phyloP scores from a whole-genome alignment of 2,797 vertebrate genomes.

The Sebastes itinus region DNA sequence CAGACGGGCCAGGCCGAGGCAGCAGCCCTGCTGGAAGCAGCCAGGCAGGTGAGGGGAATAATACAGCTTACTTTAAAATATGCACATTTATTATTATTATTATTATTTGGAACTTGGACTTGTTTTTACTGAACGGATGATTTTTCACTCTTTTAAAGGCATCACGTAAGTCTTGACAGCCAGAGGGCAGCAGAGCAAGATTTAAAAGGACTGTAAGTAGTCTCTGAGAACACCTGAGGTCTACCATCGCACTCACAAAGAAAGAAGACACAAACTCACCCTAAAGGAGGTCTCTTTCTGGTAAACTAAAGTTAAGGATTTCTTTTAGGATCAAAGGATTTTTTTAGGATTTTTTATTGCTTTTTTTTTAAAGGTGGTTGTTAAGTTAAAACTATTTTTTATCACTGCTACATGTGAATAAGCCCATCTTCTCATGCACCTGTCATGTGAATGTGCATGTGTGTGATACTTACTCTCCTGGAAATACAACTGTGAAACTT shows the following conservation, averaged over 20 bases:
- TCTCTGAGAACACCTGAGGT: not conserved
- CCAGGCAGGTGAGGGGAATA: slow-evolving; percentile 73
- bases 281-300: not conserved
- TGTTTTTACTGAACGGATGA: not conserved
- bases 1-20: slow-evolving; percentile 86
- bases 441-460: not conserved
- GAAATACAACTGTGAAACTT: not conserved
- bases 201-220: not conserved
- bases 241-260: not conserved
- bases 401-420: not conserved
- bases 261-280: not conserved
- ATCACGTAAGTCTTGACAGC: not conserved
- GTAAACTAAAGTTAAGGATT: not conserved
- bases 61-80: not conserved
- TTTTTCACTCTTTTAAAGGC: not conserved
- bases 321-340: too few species aligned
- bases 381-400: not conserved
- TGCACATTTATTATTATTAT: not conserved
- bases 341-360: not conserved
- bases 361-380: not conserved
- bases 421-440: too few species aligned
- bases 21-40: slow-evolving; percentile 80
- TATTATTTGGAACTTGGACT: not conserved
- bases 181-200: not conserved
- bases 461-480: not conserved